phyloP scores from a whole-genome alignment of 1,140 invertebrate genomes.

The Drosophila busckii region DNA sequence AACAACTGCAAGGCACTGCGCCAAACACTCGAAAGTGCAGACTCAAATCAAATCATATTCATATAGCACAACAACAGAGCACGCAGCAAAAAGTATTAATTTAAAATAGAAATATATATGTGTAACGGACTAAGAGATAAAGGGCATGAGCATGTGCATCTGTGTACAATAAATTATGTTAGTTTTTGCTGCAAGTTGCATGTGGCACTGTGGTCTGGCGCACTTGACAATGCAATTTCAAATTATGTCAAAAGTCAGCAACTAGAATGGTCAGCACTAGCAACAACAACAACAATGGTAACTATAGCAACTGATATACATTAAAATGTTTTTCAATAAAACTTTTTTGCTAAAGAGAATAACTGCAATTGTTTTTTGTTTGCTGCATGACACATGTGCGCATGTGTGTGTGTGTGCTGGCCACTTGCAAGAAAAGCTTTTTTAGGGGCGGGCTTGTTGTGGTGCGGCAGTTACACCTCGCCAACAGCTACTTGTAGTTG shows the following conservation, averaged over 20 bases:
- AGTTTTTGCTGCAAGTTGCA: too few species aligned
- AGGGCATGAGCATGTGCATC: too few species aligned
- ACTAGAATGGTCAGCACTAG: constrained; percentile 7
- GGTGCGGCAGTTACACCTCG: constrained; percentile 2
- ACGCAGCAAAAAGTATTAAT: too few species aligned
- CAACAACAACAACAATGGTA: constrained; percentile 38
- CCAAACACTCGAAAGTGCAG: constrained; percentile 38
- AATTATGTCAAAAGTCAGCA: constrained; percentile 10
- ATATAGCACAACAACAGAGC: too few species aligned
- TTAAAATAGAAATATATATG: too few species aligned
- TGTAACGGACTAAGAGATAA: too few species aligned
- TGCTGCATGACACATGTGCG: constrained; percentile 4
- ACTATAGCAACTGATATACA: constrained; percentile 50
- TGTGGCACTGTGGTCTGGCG: too few species aligned
- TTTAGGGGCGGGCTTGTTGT: neutral
- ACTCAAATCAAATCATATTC: constrained; percentile 20
- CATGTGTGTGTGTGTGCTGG: neutral
- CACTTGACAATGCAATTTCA: too few species aligned
- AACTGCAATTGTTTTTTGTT: constrained; percentile 61
- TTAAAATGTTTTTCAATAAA: constrained; percentile 75
- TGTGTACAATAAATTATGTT: too few species aligned
- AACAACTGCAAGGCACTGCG: too few species aligned
- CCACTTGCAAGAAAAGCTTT: neutral
- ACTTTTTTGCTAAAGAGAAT: constrained; percentile 58
- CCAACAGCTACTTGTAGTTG: too few species aligned